Evolutionary conservation across 1,140 invertebrate genomes (phyloP).

Genomic region (Agrilus planipennis): DNA sequence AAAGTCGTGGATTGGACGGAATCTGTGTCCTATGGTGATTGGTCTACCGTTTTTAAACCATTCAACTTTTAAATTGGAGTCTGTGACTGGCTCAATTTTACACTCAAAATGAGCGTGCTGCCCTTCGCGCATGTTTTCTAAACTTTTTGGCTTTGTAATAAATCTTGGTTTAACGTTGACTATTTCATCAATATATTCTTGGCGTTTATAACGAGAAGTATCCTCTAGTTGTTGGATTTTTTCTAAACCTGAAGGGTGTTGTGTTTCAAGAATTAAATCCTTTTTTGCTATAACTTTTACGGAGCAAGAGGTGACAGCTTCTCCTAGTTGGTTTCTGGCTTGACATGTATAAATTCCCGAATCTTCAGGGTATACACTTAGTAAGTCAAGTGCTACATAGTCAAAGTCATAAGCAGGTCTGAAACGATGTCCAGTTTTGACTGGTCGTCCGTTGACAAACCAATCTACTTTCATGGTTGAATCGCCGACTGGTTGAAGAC

Average conservation of each 20-base stretch:
- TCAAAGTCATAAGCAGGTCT: constrained; percentile 95
- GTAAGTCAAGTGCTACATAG: constrained; percentile 89
- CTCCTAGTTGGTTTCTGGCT: constrained; percentile 81
- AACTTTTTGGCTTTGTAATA: constrained; percentile 72
- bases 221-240: constrained; percentile 88
- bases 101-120: constrained; percentile 96
- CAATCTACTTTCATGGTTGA: constrained; percentile 92
- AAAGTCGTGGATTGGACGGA: constrained; percentile 91
- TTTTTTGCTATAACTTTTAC: constrained; percentile 80
- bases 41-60: constrained; percentile 88
- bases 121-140: constrained; percentile 76
- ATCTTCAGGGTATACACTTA: constrained; percentile 93
- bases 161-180: constrained; percentile 73
- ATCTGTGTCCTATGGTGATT: constrained; percentile 78
- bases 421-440: constrained; percentile 85
- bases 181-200: constrained; percentile 70
- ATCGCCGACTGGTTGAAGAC: constrained; percentile 88
- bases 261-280: constrained; percentile 70
- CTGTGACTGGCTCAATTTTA: constrained; percentile 91
- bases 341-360: constrained; percentile 92
- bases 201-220: constrained; percentile 69
- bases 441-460: constrained; percentile 86
- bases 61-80: constrained; percentile 85
- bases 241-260: constrained; percentile 76
- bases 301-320: constrained; percentile 87